Base-by-base conservation (phyloP, 2,888 invertebrate species). In the Athalia circularis region DNA sequence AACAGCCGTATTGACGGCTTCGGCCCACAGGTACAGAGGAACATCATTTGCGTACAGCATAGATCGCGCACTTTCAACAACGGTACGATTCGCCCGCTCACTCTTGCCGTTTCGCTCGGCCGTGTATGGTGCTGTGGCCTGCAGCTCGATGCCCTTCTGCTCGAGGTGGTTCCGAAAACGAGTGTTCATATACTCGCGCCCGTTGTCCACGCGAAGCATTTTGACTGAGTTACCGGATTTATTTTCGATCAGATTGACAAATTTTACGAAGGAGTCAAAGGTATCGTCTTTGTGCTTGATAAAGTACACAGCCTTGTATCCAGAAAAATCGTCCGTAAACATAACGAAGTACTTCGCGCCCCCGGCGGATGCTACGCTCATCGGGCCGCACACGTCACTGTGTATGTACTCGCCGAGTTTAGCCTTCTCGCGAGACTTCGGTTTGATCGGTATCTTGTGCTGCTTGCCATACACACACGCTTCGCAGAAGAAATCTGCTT, bases 21-120 rank as follows among this genome's bases (percentile, higher is more conserved):
- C 88, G 8, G 86, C 87, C 88, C 89, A 90, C 61, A 88, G 80
- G 11, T 78, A 48, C 47, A 81, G 77, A 0, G 84, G 84, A 45
- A 88, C 50, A 50, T 84, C n/a, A 89, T 50, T 85, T 88, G 83
- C 79, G 13, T 81, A 80, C n/a, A 90, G 47, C 86, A 89, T 86
- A 5, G 87, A 79, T 65, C 85, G 80, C 7, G 88, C 87, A 77
- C 81, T 80, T 79, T 89, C 88, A 9, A 87, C 82, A 13, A 88
- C 82, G n/a, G 87, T 87, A 45, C 88, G 65, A 57, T 86, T 86
- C 64, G 87, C 84, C 50, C 87, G 64, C 79, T 90, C 88, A 0
- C 83, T 79, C 86, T 29, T 29, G 29, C 29, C 87, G 82, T 88
- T 89, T 79, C 86, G 86, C 80, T 86, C 79, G 3, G 84, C 86